Conservation (phyloP, 2,888 invertebrate species). For the Megalurothrips usitatus region DNA sequence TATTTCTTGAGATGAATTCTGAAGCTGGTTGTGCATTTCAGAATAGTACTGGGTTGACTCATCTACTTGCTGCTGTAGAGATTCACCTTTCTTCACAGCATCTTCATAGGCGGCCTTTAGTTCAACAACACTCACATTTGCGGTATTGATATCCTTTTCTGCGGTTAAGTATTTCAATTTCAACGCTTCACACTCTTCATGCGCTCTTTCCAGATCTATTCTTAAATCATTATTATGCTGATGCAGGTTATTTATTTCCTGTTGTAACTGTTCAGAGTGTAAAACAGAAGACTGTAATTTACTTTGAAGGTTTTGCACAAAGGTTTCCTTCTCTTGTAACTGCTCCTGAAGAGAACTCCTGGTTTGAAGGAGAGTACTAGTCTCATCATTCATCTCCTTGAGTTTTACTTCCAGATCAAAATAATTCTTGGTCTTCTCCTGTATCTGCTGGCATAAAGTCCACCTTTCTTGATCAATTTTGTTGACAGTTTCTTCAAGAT, state of each 20-base stretch:
- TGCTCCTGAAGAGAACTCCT: neutral
- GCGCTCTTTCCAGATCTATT: conserved; percentile 45
- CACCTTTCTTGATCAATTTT: neutral
- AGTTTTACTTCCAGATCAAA: conserved; percentile 27
- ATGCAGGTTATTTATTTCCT: conserved; percentile 39
- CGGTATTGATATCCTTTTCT: neutral
- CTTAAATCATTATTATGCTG: conserved; percentile 44
- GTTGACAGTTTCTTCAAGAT: neutral
- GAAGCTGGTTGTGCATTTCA: conserved; percentile 46
- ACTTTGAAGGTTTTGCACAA: conserved; percentile 41
- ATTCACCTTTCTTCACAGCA: neutral
- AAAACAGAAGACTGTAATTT: conserved; percentile 31
- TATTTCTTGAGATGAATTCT: conserved; percentile 41
- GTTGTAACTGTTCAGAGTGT: conserved; percentile 13
- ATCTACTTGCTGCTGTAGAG: neutral
- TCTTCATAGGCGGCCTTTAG: neutral
- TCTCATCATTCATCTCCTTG: neutral
- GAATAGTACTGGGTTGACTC: neutral
- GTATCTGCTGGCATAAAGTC: neutral
- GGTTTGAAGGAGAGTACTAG: neutral
- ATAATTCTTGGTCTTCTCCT: neutral
- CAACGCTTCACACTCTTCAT: conserved; percentile 49
- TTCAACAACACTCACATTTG: neutral
- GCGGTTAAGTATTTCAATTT: conserved; percentile 42
- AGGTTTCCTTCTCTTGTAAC: conserved; percentile 40